These are phyloP conservation scores for Nomada hirtipes DNA, from an alignment of 2,888 invertebrate species.

Conservation along the genomic window DNA sequence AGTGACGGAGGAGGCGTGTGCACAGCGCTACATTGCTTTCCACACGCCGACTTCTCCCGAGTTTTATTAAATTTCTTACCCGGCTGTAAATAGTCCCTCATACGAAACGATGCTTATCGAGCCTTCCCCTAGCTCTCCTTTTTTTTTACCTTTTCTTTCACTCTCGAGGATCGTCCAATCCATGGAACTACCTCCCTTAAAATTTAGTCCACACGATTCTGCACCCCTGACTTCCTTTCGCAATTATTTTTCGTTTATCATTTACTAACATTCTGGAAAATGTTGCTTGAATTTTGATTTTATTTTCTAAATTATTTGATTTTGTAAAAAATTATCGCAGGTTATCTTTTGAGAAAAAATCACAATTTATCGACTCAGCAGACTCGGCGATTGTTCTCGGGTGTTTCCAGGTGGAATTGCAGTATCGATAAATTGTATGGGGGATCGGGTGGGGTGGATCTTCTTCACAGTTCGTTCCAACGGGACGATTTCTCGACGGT, in stretches of 20 bases:
- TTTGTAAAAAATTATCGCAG: no score
- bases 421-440: constrained; percentile 26
- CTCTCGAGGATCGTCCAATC: not conserved
- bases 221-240: not conserved
- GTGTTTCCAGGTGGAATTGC: constrained; percentile 10
- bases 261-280: no score
- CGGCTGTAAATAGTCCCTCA: constrained; percentile 31
- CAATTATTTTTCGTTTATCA: no score
- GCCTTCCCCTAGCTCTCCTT: not conserved
- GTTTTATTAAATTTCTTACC: constrained; percentile 47
- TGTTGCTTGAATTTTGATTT: no score
- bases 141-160: not conserved
- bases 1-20: constrained; percentile 25
- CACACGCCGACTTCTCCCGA: constrained; percentile 7
- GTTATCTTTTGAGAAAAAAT: no score
- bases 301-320: no score
- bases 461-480: constrained; percentile 1
- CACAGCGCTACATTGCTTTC: constrained; percentile 27
- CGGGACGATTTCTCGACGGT: constrained; percentile 37
- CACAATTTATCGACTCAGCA: no score
- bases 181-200: not conserved
- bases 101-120: constrained; percentile 26
- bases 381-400: no score
- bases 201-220: not conserved
- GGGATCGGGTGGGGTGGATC: not conserved